These are phyloP conservation scores for Eristalis tenax DNA, from an alignment of 2,888 invertebrate species.

Conservation along the genomic window DNA sequence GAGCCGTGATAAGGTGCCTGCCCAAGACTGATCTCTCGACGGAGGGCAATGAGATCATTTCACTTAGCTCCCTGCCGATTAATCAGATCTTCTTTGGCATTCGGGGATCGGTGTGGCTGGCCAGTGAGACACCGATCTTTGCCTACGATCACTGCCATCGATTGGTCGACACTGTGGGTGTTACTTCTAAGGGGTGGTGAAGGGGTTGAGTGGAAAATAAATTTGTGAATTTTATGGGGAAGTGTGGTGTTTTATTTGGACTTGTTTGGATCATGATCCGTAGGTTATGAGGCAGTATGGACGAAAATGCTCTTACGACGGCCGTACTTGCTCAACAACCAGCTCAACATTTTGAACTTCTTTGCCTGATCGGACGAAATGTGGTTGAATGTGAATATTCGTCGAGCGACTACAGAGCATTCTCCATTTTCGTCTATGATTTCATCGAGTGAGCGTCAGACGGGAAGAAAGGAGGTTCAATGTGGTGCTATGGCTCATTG, in stretches of 20 bases:
- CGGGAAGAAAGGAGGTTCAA: too few species aligned
- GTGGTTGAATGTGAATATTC: too few species aligned
- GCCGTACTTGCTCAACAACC: too few species aligned
- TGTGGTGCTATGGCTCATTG: too few species aligned
- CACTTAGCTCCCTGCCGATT: conserved; percentile 78
- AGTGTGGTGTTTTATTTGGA: not conserved
- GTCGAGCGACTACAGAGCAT: too few species aligned
- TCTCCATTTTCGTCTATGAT: too few species aligned
- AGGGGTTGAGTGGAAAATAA: not conserved
- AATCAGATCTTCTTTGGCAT: conserved; percentile 78
- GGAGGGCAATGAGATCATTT: conserved; percentile 79
- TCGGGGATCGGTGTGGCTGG: conserved; percentile 77
- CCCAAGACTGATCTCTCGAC: conserved; percentile 76
- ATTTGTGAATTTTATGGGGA: not conserved
- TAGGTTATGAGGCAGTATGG: not conserved
- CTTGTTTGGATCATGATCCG: not conserved
- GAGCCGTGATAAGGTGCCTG: conserved; percentile 77
- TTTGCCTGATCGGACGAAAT: too few species aligned
- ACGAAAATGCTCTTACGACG: too few species aligned
- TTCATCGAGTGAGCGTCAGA: too few species aligned
- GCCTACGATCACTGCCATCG: conserved; percentile 79
- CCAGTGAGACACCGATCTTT: conserved; percentile 77
- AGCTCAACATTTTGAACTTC: too few species aligned
- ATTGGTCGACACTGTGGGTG: conserved; percentile 32
- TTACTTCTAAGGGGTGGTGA: not conserved